phyloP scores from a whole-genome alignment of 2,113 vertebrate species.

The Siphamia tubifer region DNA sequence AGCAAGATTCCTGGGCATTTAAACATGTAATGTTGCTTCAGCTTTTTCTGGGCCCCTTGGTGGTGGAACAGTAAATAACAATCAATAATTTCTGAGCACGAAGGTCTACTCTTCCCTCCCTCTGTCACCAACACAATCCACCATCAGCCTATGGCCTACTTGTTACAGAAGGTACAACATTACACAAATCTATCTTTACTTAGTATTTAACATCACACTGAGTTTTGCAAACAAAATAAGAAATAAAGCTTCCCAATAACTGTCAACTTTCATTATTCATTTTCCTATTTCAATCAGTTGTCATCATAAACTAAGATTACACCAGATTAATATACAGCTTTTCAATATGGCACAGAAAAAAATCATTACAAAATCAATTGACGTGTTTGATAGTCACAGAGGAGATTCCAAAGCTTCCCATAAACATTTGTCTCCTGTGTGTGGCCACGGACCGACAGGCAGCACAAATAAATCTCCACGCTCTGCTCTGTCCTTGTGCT shows the following conservation, averaged over 20 bases:
- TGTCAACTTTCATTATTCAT: constrained; percentile 10
- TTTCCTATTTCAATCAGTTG: constrained; percentile 37
- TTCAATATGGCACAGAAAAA: constrained; percentile 37
- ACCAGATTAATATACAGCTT: constrained; percentile 28
- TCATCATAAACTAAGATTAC: constrained; percentile 40
- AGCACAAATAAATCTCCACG: constrained; percentile 61
- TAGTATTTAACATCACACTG: background rate
- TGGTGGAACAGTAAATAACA: constrained; percentile 7
- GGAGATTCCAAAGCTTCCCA: constrained; percentile 49
- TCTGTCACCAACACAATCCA: background rate
- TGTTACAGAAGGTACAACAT: background rate
- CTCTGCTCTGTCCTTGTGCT: constrained; percentile 55
- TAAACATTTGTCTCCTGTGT: constrained; percentile 57
- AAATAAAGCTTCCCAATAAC: constrained; percentile 29
- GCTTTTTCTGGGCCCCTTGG: background rate
- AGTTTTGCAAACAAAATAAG: constrained; percentile 19
- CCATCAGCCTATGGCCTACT: background rate
- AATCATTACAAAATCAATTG: constrained; percentile 65
- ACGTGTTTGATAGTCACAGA: constrained; percentile 45
- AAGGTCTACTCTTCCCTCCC: background rate
- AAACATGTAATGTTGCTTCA: constrained; percentile 39
- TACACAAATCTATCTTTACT: background rate
- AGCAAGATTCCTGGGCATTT: constrained; percentile 25
- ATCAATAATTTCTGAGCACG: constrained; percentile 13
- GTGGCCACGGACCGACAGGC: constrained; percentile 57